Percentiles rank a stretch among this genome's conserved stretches.
Evolutionary conservation across 2,888 invertebrate genomes (phyloP).

Genomic region (Carcina quercana): DNA sequence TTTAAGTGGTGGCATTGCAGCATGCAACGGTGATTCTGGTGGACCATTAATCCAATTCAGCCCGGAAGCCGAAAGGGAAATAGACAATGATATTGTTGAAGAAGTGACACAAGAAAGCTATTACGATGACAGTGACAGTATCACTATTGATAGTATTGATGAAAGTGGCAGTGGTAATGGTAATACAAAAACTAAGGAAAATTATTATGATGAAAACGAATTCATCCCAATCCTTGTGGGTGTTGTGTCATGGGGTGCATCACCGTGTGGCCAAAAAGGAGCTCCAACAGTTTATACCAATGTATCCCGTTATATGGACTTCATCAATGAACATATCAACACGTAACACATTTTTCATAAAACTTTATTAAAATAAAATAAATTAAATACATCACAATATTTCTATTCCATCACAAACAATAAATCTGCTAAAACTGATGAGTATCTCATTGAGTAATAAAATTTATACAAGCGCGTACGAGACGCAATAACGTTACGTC

Average conservation of each 20-base stretch:
- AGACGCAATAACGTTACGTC: too few species aligned
- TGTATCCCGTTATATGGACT: constrained; percentile 60
- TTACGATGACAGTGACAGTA: constrained; percentile 11
- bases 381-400: too few species aligned
- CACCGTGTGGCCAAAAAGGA: constrained; percentile 64
- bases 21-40: constrained; percentile 73
- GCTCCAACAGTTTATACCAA: constrained; percentile 72
- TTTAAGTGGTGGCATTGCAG: constrained; percentile 57
- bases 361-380: too few species aligned
- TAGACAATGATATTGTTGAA: neutral
- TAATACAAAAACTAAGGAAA: constrained; percentile 15
- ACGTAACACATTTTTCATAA: too few species aligned
- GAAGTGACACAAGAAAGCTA: constrained; percentile 4
- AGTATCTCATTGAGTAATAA: too few species aligned
- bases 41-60: constrained; percentile 59
- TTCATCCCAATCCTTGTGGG: constrained; percentile 52
- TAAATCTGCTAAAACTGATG: too few species aligned
- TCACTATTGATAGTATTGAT: constrained; percentile 16
- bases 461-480: too few species aligned
- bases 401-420: too few species aligned
- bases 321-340: constrained; percentile 43
- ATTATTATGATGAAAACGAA: constrained; percentile 15
- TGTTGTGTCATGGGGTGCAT: constrained; percentile 71
- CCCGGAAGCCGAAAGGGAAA: constrained; percentile 17
- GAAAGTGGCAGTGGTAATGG: constrained; percentile 20